Evolutionary conservation across 2,113 vertebrate species (phyloP), one percentile per base, ranked within the genome.

Genomic region (Vidua macroura): DNA sequence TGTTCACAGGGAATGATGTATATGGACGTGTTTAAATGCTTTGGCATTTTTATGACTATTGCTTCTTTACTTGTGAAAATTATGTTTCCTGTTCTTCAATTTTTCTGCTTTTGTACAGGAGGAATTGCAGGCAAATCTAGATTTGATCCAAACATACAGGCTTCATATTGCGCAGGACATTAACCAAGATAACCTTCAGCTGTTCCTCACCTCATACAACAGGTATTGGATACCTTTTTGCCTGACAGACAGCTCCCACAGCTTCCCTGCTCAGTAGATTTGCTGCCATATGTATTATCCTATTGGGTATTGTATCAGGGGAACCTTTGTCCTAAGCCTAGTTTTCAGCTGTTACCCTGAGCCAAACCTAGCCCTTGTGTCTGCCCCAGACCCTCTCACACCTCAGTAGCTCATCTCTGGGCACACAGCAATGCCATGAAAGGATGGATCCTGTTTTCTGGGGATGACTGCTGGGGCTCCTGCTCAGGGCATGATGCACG

Each of bases 161-260:
- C 98, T 99, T 68, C 99, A 99, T 95, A 98, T 99, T 13, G 98
- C 99, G 7, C 99, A 99, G 96, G 99, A 99, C 55, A 99, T 99
- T 64, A 99, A 99, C 64, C 99, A 98, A 93, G 98, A 99, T 15
- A 99, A 99, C 95, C 97, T 99, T 78, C 98, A 98, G 44, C 98
- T 99, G 74, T 99, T 99, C 94, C 98, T 98, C 95, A 98, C 96
- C 69, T 98, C 98, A 59, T 99, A 99, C 90, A 98, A 99, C 92
- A 98, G 98, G 99, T 99, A 98, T 22, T 82, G 73, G 55, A 89
- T 60, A 37, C 16, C 10, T 58, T 93, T 83, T 52, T 74, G 31
- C 66, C 33, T 39, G 31, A 41, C 33, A 13, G 24, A 30, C 17
- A 75, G 35, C 43, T 76, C 52, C n/a, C 30, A 6, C 15, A 51